Evolutionary conservation across 2,888 invertebrate genomes (phyloP).

Genomic region (Desoria tigrina): DNA sequence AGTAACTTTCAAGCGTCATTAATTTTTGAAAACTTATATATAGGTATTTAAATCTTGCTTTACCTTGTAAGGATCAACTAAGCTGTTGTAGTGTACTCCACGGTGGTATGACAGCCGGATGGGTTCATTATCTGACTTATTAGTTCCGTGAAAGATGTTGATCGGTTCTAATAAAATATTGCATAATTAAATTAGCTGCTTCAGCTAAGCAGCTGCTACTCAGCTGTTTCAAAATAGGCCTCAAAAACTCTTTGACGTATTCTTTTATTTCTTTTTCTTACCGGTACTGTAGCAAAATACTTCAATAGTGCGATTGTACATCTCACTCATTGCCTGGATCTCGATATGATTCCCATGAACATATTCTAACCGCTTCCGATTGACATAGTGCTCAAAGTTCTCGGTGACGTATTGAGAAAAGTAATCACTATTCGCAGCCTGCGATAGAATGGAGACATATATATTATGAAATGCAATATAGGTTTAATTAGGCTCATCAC

Average conservation of each 20-base stretch:
- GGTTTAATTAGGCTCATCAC: too few relatives aligned
- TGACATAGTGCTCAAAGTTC: slow-evolving; percentile 79
- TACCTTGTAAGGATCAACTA: slow-evolving; percentile 76
- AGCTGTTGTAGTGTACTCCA: slow-evolving; percentile 83
- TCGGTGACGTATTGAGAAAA: slow-evolving; percentile 87
- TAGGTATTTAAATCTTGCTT: too few relatives aligned
- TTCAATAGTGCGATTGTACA: slow-evolving; percentile 84
- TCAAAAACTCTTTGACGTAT: too few relatives aligned
- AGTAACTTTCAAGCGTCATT: too few relatives aligned
- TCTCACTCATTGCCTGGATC: slow-evolving; percentile 86
- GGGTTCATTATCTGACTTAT: slow-evolving; percentile 74
- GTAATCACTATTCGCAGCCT: slow-evolving; percentile 82
- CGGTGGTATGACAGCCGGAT: slow-evolving; percentile 83
- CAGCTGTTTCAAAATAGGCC: too few relatives aligned
- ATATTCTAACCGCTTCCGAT: slow-evolving; percentile 73
- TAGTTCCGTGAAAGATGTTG: slow-evolving; percentile 75
- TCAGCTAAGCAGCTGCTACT: too few relatives aligned
- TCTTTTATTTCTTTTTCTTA: too few relatives aligned
- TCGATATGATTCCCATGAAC: slow-evolving; percentile 89
- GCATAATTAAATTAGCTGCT: too few relatives aligned
- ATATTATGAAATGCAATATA: slow-evolving; percentile 27
- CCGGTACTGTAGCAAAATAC: slow-evolving; percentile 77
- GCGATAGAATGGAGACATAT: too few relatives aligned
- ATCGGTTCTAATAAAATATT: slow-evolving; percentile 70
- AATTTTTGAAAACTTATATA: too few relatives aligned